Conservation (phyloP, 2,113 vertebrate species). For the Globicephala melas region DNA sequence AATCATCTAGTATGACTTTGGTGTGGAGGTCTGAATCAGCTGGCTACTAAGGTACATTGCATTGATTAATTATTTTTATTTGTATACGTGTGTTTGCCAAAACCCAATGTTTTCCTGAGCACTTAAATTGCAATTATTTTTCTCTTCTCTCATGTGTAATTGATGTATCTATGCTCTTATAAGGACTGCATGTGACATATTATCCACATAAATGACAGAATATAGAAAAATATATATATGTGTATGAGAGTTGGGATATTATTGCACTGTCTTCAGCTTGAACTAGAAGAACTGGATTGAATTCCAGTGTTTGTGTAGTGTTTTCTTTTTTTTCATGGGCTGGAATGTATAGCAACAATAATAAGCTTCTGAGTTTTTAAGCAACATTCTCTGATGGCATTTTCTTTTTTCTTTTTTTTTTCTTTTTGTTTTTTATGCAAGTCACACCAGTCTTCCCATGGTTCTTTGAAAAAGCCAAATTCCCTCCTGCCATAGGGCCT, state of each 20-base stretch:
- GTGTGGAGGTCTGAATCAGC: background rate
- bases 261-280: background rate
- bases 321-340: background rate
- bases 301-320: background rate
- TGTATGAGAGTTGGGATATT: background rate
- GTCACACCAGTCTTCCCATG: background rate
- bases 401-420: background rate
- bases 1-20: background rate
- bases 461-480: background rate
- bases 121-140: background rate
- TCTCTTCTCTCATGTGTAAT: background rate
- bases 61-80: conserved; percentile 9
- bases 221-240: background rate
- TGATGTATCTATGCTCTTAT: background rate
- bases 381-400: background rate
- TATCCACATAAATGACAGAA: background rate
- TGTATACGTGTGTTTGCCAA: background rate
- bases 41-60: background rate
- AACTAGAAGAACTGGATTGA: background rate
- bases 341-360: background rate
- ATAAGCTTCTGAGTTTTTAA: background rate
- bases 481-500: background rate
- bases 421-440: background rate
- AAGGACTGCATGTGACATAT: background rate
- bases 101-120: background rate